Percentiles rank a stretch among this genome's conserved stretches.
Evolutionary conservation across 2,888 invertebrate species (phyloP).

Genomic region (Heliconius hortense): DNA sequence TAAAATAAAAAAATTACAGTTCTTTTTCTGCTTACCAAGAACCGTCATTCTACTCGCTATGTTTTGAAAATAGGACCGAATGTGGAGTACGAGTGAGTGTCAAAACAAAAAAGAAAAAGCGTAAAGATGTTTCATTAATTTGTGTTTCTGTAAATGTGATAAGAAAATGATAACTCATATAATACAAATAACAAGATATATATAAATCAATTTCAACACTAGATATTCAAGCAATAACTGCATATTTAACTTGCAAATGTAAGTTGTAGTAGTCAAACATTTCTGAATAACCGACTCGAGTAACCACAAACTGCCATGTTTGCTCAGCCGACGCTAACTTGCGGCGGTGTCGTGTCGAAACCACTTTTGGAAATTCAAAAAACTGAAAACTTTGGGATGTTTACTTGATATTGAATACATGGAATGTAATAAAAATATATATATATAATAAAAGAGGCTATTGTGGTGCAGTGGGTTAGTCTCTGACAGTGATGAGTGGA

Average conservation of each 20-base stretch:
- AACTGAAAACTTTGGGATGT: neutral
- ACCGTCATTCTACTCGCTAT: neutral
- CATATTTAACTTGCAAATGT: conserved; percentile 4
- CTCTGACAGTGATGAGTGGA: no score
- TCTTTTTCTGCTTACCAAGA: no score
- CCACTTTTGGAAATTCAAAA: conserved; percentile 18
- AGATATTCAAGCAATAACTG: conserved; percentile 1
- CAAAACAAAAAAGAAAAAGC: neutral
- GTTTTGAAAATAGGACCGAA: no score
- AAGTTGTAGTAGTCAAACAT: conserved; percentile 14
- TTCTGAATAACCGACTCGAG: conserved; percentile 24
- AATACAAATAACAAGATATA: neutral
- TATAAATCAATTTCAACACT: neutral
- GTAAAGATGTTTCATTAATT: no score
- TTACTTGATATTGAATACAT: neutral
- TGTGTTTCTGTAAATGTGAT: no score
- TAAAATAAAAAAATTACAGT: no score
- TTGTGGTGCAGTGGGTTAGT: no score
- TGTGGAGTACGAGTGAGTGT: neutral
- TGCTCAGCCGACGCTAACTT: conserved; percentile 21
- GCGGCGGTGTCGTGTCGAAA: conserved; percentile 19
- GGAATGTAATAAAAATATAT: no score
- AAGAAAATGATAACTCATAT: neutral
- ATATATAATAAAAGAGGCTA: no score
- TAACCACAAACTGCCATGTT: conserved; percentile 22